A percentile compares a stretch with the other conserved stretches of the same genome.
phyloP scores from a whole-genome alignment of 2,888 invertebrate species.

The Labia minor region DNA sequence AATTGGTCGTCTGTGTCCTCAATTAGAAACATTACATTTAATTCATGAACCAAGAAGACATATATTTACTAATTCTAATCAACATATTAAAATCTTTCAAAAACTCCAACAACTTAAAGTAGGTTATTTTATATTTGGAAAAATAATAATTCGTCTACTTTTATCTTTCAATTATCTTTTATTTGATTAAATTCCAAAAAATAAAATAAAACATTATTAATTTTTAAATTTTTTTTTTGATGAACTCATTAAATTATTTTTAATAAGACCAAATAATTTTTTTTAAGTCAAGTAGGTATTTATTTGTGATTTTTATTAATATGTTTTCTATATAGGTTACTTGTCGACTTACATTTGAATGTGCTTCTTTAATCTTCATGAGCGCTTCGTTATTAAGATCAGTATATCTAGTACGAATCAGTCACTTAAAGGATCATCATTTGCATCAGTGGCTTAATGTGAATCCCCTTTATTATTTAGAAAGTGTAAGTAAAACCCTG shows the following conservation, averaged over 20 bases:
- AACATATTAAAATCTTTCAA: neutral
- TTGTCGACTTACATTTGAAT: neutral
- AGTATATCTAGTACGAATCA: neutral
- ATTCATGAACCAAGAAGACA: neutral
- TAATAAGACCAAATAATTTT: too few species aligned
- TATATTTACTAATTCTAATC: neutral
- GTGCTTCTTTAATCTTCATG: neutral
- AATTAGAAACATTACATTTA: neutral
- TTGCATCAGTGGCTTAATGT: neutral
- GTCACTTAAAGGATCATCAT: neutral
- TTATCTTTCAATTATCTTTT: too few species aligned
- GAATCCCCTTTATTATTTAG: neutral
- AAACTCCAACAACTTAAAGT: neutral
- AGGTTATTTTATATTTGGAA: too few species aligned
- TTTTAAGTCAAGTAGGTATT: too few species aligned
- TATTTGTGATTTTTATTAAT: too few species aligned
- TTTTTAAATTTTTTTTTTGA: too few species aligned
- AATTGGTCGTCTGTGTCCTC: neutral
- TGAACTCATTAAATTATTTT: too few species aligned
- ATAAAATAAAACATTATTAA: too few species aligned
- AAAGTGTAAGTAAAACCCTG: neutral
- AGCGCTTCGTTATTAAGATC: neutral
- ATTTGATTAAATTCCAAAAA: too few species aligned
- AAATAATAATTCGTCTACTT: neutral
- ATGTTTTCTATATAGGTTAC: too few species aligned